Conservation (phyloP, 2,888 invertebrate species). For the Hipparchia semele region DNA sequence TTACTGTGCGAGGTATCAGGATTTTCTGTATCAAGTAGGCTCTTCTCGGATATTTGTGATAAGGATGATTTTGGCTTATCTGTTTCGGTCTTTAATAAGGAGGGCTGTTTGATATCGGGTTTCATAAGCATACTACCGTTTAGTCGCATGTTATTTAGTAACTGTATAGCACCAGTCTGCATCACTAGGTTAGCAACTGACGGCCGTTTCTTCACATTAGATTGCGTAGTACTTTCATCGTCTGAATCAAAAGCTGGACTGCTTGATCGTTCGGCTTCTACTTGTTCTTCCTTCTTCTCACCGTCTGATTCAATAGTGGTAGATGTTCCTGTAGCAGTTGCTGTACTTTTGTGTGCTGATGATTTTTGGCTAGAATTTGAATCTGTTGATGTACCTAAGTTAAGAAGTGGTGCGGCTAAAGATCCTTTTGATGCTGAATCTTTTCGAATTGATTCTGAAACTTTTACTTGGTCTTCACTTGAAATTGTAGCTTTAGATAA, state of each 20-base stretch:
- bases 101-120: conserved; percentile 65
- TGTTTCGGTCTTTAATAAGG: conserved; percentile 63
- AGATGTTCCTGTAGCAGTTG: conserved; percentile 82
- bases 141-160: conserved; percentile 80
- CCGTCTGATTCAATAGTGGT: conserved; percentile 79
- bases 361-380: conserved; percentile 85
- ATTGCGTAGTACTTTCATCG: conserved; percentile 90
- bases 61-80: conserved; percentile 75
- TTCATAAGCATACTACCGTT: conserved; percentile 81
- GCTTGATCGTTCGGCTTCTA: conserved; percentile 91
- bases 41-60: conserved; percentile 86
- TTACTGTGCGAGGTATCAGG: conserved; percentile 64
- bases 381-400: conserved; percentile 78
- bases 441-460: conserved; percentile 67
- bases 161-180: conserved; percentile 83
- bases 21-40: conserved; percentile 85
- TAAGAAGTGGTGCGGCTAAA: conserved; percentile 67
- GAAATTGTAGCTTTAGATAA: conserved; percentile 89
- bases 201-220: conserved; percentile 83
- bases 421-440: conserved; percentile 70
- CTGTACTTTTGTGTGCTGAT: conserved; percentile 82
- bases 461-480: conserved; percentile 88
- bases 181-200: conserved; percentile 87
- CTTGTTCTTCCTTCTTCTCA: conserved; percentile 76
- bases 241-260: conserved; percentile 98